Evolutionary conservation across 1,140 invertebrate species (phyloP), one percentile per base, ranked within the genome.

Genomic region (Callitettix versicolor): DNA sequence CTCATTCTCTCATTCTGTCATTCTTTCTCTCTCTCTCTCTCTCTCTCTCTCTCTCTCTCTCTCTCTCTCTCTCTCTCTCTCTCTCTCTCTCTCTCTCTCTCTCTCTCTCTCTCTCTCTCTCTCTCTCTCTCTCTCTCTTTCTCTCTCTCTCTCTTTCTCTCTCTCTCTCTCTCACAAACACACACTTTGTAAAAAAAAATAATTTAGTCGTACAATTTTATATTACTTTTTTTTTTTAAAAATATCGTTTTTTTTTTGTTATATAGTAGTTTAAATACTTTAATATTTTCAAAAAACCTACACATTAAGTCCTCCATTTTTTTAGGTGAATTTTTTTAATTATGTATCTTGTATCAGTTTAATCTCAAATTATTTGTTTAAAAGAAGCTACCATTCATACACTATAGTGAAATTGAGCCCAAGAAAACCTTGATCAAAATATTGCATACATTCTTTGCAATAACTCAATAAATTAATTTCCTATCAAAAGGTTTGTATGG

Each of bases 241-340:
- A 34, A 34, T 6, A 6, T 14, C 6, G 6, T 34, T 34, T 34
- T 7, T 34, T 34, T 7, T 14, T 34, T 34, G 14, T 34, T 43
- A 43, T 11, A 14, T 24, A 51, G 34, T 30, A 51, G 48, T 51
- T n/a, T n/a, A n/a, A n/a, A n/a, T n/a, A n/a, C n/a, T n/a, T n/a
- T n/a, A n/a, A n/a, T n/a, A n/a, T n/a, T n/a, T n/a, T n/a, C n/a
- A n/a, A n/a, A n/a, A n/a, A n/a, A n/a, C n/a, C n/a, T n/a, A n/a
- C n/a, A n/a, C n/a, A n/a, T n/a, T n/a, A n/a, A n/a, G n/a, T n/a
- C n/a, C n/a, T n/a, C n/a, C n/a, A n/a, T n/a, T n/a, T n/a, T n/a
- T n/a, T n/a, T n/a, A n/a, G n/a, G n/a, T n/a, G n/a, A n/a, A n/a
- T n/a, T n/a, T n/a, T n/a, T n/a, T n/a, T n/a, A n/a, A n/a, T n/a